A percentile compares a stretch with the other conserved stretches of the same genome.
Evolutionary conservation across 2,113 vertebrate genomes (phyloP).

Genomic region (Labeo rohita): DNA sequence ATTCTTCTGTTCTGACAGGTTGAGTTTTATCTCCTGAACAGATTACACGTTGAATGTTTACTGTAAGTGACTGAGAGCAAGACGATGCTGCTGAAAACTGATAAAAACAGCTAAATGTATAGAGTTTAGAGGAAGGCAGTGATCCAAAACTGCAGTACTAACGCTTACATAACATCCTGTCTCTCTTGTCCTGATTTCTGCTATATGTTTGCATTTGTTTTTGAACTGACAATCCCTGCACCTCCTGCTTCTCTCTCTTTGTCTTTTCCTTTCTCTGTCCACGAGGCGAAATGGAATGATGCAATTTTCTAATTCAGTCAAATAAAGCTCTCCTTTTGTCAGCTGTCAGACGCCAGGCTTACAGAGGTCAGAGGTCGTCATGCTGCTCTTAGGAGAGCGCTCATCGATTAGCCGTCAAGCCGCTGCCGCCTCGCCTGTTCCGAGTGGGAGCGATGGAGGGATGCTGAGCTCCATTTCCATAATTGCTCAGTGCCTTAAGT

Average conservation of each 20-base stretch:
- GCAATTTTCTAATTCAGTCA: constrained; percentile 84
- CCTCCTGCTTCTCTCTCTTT: constrained; percentile 19
- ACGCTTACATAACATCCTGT: constrained; percentile 1
- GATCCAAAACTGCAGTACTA: background rate
- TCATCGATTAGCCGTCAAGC: constrained; percentile 99
- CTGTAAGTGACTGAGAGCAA: constrained; percentile 27
- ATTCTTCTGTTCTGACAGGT: constrained; percentile 50
- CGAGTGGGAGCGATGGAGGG: constrained; percentile 84
- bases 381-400: constrained; percentile 87
- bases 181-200: constrained; percentile 8
- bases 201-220: constrained; percentile 32
- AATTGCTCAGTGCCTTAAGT: constrained; percentile 83
- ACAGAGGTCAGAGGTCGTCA: constrained; percentile 87
- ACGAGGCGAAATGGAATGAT: constrained; percentile 39
- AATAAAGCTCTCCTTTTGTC: constrained; percentile 89
- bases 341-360: constrained; percentile 90
- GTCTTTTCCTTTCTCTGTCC: constrained; percentile 16
- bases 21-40: constrained; percentile 42
- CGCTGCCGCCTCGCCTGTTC: constrained; percentile 82
- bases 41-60: constrained; percentile 35
- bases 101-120: constrained; percentile 32
- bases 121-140: constrained; percentile 14
- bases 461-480: constrained; percentile 90
- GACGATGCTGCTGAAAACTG: constrained; percentile 15
- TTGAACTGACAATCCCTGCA: constrained; percentile 2